Evolutionary conservation across 2,113 vertebrate species (phyloP).

Genomic region (Murina feae): DNA sequence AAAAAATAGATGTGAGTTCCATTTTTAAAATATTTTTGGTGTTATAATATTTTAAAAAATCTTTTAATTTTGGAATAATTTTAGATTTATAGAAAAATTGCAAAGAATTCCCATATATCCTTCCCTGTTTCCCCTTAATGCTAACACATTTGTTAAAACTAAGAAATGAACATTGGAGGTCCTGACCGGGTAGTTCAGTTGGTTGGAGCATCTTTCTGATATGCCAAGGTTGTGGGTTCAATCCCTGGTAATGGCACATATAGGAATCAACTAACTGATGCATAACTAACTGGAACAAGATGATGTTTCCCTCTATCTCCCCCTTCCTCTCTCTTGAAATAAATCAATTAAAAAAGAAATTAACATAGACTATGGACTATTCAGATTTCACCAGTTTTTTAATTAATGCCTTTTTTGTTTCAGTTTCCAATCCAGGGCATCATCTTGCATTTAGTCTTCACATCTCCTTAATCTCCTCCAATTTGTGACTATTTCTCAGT

Average conservation of each 20-base stretch:
- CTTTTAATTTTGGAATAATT: constrained; percentile 21
- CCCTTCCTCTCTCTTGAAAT: neutral
- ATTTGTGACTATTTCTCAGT: constrained; percentile 6
- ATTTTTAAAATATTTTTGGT: neutral
- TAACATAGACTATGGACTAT: neutral
- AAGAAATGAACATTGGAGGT: neutral
- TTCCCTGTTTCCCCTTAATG: neutral
- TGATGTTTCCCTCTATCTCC: neutral
- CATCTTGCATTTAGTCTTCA: neutral
- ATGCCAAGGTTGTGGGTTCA: neutral
- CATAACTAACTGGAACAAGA: neutral
- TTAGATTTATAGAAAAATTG: constrained; percentile 18
- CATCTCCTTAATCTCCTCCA: neutral
- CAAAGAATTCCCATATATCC: neutral
- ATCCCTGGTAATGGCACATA: neutral
- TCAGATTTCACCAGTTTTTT: neutral
- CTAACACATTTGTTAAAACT: neutral
- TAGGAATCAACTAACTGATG: neutral
- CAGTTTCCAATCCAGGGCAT: neutral
- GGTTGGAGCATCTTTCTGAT: neutral
- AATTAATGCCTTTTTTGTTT: neutral
- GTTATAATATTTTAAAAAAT: neutral
- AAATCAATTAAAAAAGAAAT: neutral
- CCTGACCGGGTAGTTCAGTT: neutral
- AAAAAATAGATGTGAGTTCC: neutral